Conservation (phyloP, 1,140 invertebrate genomes). For the Neotoxoptera formosana region DNA sequence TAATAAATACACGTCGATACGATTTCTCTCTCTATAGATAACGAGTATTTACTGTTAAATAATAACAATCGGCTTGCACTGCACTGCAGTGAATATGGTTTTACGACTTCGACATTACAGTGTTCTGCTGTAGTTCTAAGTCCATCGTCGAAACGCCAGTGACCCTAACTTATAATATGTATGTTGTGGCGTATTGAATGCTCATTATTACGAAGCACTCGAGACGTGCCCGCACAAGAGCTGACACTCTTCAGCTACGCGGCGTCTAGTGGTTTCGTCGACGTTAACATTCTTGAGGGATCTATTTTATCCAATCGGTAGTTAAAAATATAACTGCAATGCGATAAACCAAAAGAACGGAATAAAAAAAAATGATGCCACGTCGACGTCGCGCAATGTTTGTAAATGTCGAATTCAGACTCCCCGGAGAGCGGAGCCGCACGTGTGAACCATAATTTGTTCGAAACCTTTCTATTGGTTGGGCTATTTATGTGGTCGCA, state of each 20-base stretch:
- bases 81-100: no score
- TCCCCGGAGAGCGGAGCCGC: neutral
- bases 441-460: conserved; percentile 10
- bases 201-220: neutral
- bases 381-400: neutral
- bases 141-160: neutral
- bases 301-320: neutral
- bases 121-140: neutral
- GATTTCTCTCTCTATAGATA: no score
- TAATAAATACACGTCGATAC: no score
- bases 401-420: neutral
- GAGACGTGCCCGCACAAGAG: neutral
- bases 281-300: neutral
- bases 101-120: no score
- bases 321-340: conserved; percentile 33
- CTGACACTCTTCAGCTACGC: neutral
- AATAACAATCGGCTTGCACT: no score
- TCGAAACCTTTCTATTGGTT: neutral
- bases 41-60: no score
- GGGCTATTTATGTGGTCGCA: neutral
- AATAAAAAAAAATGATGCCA: neutral
- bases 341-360: neutral
- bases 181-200: neutral
- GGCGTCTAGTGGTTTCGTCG: neutral
- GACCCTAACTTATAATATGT: neutral